Conservation (phyloP, 1,140 invertebrate genomes). For the Cherax destructor region DNA sequence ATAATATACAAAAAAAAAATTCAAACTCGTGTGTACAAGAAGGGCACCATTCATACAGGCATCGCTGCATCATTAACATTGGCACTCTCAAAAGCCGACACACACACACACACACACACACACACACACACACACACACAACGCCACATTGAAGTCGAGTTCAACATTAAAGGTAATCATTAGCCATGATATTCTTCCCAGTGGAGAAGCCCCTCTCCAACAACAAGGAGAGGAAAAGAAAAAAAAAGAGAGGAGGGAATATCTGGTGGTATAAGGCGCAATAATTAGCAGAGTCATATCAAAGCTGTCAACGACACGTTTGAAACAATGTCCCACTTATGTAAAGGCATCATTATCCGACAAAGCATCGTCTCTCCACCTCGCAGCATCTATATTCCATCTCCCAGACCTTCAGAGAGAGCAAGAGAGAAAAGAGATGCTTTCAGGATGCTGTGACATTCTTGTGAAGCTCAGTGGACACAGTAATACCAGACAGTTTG, state of each 20-base stretch:
- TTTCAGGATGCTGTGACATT: background rate
- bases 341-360: background rate
- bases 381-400: background rate
- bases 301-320: constrained; percentile 6
- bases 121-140: constrained; percentile 12
- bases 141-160: constrained; percentile 18
- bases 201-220: background rate
- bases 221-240: background rate
- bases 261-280: background rate
- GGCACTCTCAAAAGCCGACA: background rate
- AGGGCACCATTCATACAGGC: background rate
- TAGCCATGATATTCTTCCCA: constrained; percentile 31
- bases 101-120: background rate
- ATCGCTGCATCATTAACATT: constrained; percentile 2
- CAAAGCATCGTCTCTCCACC: background rate
- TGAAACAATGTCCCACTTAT: constrained; percentile 15
- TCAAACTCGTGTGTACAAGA: background rate
- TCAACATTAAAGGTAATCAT: constrained; percentile 53
- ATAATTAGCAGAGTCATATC: constrained; percentile 19
- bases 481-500: background rate
- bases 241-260: constrained; percentile 8
- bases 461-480: no score
- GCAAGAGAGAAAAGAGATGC: background rate
- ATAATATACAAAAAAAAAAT: no score
- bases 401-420: background rate